Conservation (phyloP, 1,140 invertebrate genomes). For the Pygmarrhopalites habei region DNA sequence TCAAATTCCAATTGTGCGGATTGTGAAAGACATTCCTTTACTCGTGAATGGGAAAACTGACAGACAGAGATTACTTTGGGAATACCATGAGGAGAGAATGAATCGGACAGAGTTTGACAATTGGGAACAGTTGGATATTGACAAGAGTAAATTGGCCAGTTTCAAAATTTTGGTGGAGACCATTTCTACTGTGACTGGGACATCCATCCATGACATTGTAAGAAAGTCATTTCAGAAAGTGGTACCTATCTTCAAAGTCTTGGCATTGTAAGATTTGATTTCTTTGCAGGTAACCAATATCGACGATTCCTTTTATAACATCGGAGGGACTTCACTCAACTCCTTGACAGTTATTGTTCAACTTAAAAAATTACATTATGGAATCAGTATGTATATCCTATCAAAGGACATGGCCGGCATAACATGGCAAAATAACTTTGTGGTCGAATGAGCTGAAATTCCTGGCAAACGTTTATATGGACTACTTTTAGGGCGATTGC, state of each 20-base stretch:
- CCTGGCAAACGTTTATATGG: too few species aligned
- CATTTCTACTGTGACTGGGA: conserved; percentile 36
- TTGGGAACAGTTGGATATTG: conserved; percentile 43
- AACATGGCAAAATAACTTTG: too few species aligned
- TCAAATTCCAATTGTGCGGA: conserved; percentile 24
- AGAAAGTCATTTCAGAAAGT: too few species aligned
- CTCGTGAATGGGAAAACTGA: conserved; percentile 80
- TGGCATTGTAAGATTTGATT: too few species aligned
- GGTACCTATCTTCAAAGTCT: too few species aligned
- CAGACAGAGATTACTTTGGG: conserved; percentile 59
- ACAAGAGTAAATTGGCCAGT: conserved; percentile 51
- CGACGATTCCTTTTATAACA: conserved; percentile 67
- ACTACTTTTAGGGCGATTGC: too few species aligned
- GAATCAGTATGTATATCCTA: conserved; percentile 21
- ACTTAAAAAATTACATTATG: conserved; percentile 2
- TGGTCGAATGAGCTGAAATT: too few species aligned
- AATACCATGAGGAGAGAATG: background rate
- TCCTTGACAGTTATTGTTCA: conserved; percentile 73
- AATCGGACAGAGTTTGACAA: conserved; percentile 12
- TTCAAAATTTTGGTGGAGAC: conserved; percentile 52
- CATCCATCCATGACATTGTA: conserved; percentile 16
- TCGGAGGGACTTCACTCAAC: conserved; percentile 79
- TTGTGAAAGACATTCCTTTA: conserved; percentile 64
- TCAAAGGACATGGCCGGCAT: too few species aligned
- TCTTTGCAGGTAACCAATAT: too few species aligned